Evolutionary conservation across 2,888 invertebrate genomes (phyloP).

Genomic region (Cheiracanthium punctorium): DNA sequence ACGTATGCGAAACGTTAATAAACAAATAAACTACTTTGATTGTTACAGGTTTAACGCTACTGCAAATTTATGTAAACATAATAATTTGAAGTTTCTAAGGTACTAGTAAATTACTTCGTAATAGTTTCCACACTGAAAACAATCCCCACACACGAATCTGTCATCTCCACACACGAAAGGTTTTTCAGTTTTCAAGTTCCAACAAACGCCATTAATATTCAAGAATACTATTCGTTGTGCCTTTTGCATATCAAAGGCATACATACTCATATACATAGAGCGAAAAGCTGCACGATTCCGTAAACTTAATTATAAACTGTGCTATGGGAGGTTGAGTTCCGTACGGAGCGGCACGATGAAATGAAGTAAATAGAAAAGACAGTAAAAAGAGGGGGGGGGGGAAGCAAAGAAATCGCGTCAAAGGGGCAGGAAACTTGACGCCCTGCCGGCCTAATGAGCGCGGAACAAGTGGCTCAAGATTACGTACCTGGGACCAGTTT

Average conservation of each 20-base stretch:
- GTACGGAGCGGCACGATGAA: constrained; percentile 8
- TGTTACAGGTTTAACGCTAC: no score
- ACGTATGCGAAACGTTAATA: no score
- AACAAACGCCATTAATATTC: neutral
- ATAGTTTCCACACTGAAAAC: no score
- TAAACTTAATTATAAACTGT: constrained; percentile 20
- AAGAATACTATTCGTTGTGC: neutral
- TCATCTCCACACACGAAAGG: neutral
- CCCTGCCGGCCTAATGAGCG: constrained; percentile 59
- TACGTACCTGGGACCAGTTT: constrained; percentile 48
- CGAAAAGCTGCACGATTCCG: neutral
- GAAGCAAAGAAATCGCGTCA: constrained; percentile 41
- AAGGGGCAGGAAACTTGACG: constrained; percentile 63
- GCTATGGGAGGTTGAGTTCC: constrained; percentile 15
- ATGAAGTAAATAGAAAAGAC: constrained; percentile 9
- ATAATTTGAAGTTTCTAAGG: no score
- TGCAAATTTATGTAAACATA: no score
- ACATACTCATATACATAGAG: neutral
- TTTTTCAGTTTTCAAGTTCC: neutral
- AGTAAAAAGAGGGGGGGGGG: neutral
- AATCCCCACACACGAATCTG: no score
- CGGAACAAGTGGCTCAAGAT: constrained; percentile 54
- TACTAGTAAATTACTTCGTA: no score
- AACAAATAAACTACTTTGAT: no score
- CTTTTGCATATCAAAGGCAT: neutral